Conservation (phyloP, 2,113 vertebrate genomes). For the Triplophysa siluroides region DNA sequence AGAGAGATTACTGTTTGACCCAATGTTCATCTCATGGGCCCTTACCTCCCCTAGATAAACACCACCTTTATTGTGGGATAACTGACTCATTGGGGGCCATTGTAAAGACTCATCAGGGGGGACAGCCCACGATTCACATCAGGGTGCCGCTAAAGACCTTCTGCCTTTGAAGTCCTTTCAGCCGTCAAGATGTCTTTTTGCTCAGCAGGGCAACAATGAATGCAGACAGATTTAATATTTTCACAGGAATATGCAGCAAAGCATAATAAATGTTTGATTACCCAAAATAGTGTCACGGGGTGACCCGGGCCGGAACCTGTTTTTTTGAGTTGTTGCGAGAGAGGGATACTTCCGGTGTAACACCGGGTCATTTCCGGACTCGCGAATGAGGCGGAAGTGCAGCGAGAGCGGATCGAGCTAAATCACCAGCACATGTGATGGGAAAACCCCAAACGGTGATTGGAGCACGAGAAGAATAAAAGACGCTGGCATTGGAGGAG, state of each 20-base stretch:
- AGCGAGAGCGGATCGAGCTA: no score
- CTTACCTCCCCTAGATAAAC: neutral
- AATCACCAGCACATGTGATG: no score
- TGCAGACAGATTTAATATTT: conserved; percentile 19
- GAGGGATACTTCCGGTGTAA: no score
- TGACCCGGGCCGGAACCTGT: no score
- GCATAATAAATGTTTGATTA: neutral
- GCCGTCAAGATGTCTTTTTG: neutral
- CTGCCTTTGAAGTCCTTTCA: conserved; percentile 15
- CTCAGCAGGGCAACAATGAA: conserved; percentile 5
- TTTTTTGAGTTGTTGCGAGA: no score
- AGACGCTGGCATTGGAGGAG: no score
- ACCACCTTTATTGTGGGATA: neutral
- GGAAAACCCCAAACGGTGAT: no score
- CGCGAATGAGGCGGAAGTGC: no score
- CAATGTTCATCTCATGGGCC: neutral
- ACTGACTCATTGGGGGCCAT: conserved; percentile 16
- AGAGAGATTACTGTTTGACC: conserved; percentile 1
- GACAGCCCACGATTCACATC: conserved; percentile 1
- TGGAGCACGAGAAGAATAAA: no score
- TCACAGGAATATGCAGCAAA: neutral
- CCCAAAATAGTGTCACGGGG: no score
- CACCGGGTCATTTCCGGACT: no score
- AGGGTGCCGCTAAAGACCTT: neutral
- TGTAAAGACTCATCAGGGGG: conserved; percentile 4